Percentiles rank a stretch among this genome's conserved stretches.
Conservation (phyloP, 2,888 invertebrate species). For the Amblyteles armatorius region DNA sequence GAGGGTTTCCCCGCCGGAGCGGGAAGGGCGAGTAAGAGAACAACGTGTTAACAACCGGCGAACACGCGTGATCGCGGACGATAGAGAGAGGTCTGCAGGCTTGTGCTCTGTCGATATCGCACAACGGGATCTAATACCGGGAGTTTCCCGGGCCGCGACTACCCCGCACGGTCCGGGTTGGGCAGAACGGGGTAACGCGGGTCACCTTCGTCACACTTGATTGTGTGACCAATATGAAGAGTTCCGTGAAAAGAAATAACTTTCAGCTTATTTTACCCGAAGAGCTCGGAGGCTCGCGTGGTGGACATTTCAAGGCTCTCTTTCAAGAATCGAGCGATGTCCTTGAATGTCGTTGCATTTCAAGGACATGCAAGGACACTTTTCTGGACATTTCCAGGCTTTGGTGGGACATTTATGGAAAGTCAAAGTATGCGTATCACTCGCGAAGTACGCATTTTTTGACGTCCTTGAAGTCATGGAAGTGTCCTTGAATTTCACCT, state of each 20-base stretch:
- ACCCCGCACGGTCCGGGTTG: conserved; percentile 64
- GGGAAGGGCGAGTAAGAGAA: conserved; percentile 51
- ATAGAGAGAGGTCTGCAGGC: conserved; percentile 13
- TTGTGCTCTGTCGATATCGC: conserved; percentile 13
- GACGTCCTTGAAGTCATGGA: too few species aligned
- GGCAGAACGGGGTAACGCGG: conserved; percentile 29
- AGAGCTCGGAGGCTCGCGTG: background rate
- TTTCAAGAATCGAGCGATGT: background rate
- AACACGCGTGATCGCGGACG: conserved; percentile 54
- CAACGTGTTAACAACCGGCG: conserved; percentile 55
- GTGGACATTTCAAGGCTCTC: background rate
- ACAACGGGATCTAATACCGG: conserved; percentile 20
- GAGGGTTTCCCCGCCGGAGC: background rate
- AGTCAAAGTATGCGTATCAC: too few species aligned
- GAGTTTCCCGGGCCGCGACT: conserved; percentile 42
- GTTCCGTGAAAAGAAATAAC: background rate
- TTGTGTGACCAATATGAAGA: background rate
- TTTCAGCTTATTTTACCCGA: background rate
- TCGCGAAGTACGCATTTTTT: too few species aligned
- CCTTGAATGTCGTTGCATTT: too few species aligned
- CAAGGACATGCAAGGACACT: too few species aligned
- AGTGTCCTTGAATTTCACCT: too few species aligned
- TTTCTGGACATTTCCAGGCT: too few species aligned
- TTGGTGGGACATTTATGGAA: too few species aligned
- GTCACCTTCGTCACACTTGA: background rate